Evolutionary conservation across 2,888 invertebrate species (phyloP), one percentile per base, ranked within the genome.

Genomic region (Gymnocheta viridis): DNA sequence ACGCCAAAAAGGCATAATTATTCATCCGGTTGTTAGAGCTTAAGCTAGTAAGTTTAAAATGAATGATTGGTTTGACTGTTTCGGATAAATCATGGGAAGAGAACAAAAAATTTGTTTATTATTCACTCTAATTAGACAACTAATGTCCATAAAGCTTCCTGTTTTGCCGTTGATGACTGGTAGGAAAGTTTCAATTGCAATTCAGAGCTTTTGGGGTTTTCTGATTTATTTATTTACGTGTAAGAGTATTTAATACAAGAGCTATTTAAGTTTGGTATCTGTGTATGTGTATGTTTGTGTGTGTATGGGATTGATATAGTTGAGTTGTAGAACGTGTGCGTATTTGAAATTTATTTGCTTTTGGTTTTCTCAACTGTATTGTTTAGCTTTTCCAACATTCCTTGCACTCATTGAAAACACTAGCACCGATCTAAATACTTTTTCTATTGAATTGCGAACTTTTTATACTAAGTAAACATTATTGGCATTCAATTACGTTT

Each of bases 401-500:
- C 10, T 41, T 2, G 27, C 41, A 27, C 9, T 14, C 27, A 38
- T 54, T 27, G 41, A 4, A 24, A 17, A 60, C 22, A 58, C 27
- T 2, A 29, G 47, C 47, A 60, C 2, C 58, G 19, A 73, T 49
- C 73, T 1, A 60, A 73, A 73, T 73, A 38, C 19, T 58, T 60
- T 72, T 72, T 60, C 72, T 49, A 72, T 64, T 64, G 32, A 49
- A 73, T 14, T 60, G 10, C 24, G 38, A 19, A 24, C 41, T 32
- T 17, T 24, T 44, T 66, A 5, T 12, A 10, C n/a, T 27, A 32
- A 56, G 4, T 54, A 41, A 74, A 74, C 49, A 72, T 72, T 27
- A 29, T 44, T 78, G 77, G 77, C 72, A 78, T 78, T 82, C 73
- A 78, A 78, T 78, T 78, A 73, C 51, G n/a, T 54, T 67, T 54